Evolutionary conservation across 1,140 invertebrate genomes (phyloP).

Genomic region (Pomacea maculata): DNA sequence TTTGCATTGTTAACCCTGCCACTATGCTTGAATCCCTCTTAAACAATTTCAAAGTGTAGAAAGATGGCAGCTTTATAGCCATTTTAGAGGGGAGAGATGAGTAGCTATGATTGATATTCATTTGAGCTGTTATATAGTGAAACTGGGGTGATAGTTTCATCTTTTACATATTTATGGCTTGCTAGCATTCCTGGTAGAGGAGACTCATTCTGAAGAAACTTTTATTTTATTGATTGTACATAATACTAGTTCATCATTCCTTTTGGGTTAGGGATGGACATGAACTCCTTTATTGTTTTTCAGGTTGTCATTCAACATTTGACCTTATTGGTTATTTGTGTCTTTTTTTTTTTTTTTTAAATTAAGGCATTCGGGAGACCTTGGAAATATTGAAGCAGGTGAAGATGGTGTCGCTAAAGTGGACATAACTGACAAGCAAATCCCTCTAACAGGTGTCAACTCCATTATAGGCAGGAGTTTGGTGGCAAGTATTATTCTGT

Average conservation of each 20-base stretch:
- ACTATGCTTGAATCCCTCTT: too few species aligned
- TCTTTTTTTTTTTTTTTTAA: neutral
- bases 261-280: neutral
- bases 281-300: too few species aligned
- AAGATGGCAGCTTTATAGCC: too few species aligned
- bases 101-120: too few species aligned
- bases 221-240: neutral
- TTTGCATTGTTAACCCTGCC: too few species aligned
- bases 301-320: neutral
- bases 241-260: neutral
- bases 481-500: conserved; percentile 53
- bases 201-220: too few species aligned
- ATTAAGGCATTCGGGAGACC: conserved; percentile 84
- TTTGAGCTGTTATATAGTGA: too few species aligned
- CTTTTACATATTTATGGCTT: too few species aligned
- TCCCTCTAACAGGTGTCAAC: conserved; percentile 79
- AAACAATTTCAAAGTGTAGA: too few species aligned
- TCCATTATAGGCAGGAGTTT: conserved; percentile 89
- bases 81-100: too few species aligned
- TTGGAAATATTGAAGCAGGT: conserved; percentile 87
- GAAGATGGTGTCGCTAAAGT: conserved; percentile 79
- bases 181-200: too few species aligned
- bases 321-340: neutral
- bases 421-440: conserved; percentile 78
- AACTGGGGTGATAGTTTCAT: too few species aligned